Evolutionary conservation across 2,888 invertebrate species (phyloP).

Genomic region (Galeopsomyia nigrocyanea): DNA sequence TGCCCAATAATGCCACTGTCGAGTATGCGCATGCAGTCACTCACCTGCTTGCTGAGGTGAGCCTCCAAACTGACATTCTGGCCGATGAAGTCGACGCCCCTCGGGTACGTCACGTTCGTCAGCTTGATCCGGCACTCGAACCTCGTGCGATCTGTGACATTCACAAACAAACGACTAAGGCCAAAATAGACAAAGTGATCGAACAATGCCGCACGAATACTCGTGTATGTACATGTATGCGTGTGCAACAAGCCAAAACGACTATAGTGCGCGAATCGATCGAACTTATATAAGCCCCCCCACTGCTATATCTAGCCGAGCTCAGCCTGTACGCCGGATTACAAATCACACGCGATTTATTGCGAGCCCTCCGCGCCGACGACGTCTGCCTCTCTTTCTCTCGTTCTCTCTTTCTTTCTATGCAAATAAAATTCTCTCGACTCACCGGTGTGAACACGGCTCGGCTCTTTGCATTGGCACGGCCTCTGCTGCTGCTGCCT

Average conservation of each 20-base stretch:
- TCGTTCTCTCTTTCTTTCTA: slow-evolving; percentile 16
- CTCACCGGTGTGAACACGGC: slow-evolving; percentile 68
- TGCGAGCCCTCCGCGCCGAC: not conserved
- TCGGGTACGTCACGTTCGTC: slow-evolving; percentile 64
- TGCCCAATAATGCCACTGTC: not conserved
- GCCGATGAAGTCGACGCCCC: slow-evolving; percentile 52
- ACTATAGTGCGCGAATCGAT: not conserved
- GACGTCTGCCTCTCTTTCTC: not conserved
- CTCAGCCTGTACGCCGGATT: not conserved
- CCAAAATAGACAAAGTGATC: not conserved
- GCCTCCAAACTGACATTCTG: slow-evolving; percentile 60
- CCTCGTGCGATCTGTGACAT: slow-evolving; percentile 72
- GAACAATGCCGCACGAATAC: not conserved
- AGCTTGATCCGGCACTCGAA: slow-evolving; percentile 73
- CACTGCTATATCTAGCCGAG: too few species aligned
- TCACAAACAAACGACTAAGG: too few species aligned
- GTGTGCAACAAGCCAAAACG: not conserved
- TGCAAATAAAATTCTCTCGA: slow-evolving; percentile 17
- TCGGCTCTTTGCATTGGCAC: slow-evolving; percentile 68
- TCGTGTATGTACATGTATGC: not conserved
- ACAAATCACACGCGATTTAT: slow-evolving; percentile 43
- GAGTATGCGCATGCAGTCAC: slow-evolving; percentile 38
- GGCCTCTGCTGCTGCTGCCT: slow-evolving; percentile 54
- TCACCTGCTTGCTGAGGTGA: slow-evolving; percentile 66
- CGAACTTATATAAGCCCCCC: not conserved